phyloP scores from a whole-genome alignment of 2,797 vertebrate genomes.

The Cynodonichthys magdalenae region DNA sequence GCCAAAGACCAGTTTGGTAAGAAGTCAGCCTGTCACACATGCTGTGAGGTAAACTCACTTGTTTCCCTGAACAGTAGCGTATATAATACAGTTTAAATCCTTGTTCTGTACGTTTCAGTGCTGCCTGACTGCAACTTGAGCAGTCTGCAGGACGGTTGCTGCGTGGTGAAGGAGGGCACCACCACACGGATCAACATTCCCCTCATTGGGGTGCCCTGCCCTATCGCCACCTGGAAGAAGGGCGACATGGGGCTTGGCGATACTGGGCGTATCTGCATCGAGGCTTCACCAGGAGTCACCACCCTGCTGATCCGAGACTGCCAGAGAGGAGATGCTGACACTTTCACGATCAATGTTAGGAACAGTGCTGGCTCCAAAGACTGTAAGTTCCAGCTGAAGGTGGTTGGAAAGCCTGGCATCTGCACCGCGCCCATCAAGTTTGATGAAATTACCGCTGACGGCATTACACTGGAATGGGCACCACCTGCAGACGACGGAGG shows the following conservation, averaged over 20 bases:
- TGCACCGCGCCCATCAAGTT: constrained; percentile 94
- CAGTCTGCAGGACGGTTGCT: constrained; percentile 87
- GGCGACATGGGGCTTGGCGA: constrained; percentile 85
- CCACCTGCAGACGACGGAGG: constrained; percentile 96
- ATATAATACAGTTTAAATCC: not conserved
- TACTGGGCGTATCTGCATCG: constrained; percentile 89
- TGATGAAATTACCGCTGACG: constrained; percentile 97
- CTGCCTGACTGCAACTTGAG: constrained; percentile 92
- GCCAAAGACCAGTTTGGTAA: constrained; percentile 96
- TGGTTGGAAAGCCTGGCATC: constrained; percentile 96
- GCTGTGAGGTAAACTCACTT: not conserved
- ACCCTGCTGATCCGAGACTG: constrained; percentile 93
- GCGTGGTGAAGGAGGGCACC: constrained; percentile 92
- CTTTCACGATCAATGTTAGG: constrained; percentile 88
- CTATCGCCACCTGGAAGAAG: constrained; percentile 91
- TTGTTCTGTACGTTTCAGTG: constrained; percentile 77
- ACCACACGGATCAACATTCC: constrained; percentile 93
- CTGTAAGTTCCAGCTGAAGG: constrained; percentile 88
- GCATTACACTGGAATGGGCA: constrained; percentile 93
- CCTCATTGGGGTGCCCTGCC: constrained; percentile 88
- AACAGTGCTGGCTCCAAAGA: constrained; percentile 92
- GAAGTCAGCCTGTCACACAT: constrained; percentile 8
- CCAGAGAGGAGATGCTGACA: constrained; percentile 91
- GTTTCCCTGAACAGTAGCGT: not conserved
- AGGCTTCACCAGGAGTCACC: constrained; percentile 87